phyloP scores from a whole-genome alignment of 2,797 vertebrate species.

The Macropodus opercularis region DNA sequence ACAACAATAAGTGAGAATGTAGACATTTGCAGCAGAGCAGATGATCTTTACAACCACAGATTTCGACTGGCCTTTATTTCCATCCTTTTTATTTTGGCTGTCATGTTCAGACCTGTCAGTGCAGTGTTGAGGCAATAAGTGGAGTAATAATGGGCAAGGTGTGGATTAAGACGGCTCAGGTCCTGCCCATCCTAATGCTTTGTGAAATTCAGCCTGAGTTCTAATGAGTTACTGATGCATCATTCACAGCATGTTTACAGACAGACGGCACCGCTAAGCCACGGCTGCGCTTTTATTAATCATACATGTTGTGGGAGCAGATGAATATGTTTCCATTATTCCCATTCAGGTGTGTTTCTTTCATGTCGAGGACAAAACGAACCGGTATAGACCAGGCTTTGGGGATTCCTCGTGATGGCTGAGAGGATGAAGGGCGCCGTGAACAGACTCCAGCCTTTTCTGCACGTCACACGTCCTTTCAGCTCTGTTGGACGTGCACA shows the following conservation, averaged over 20 bases:
- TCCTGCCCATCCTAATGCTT: conserved; percentile 50
- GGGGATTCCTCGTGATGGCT: conserved; percentile 52
- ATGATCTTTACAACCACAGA: neutral
- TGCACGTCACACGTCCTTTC: conserved; percentile 49
- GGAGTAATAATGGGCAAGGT: conserved; percentile 42
- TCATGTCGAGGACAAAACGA: conserved; percentile 55
- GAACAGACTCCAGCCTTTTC: conserved; percentile 63
- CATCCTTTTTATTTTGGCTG: conserved; percentile 20
- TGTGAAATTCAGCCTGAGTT: conserved; percentile 40
- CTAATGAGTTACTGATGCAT: conserved; percentile 50
- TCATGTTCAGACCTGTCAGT: conserved; percentile 69
- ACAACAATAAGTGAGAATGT: neutral
- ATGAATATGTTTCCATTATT: conserved; percentile 48
- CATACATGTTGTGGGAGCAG: conserved; percentile 33
- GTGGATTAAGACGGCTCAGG: conserved; percentile 23
- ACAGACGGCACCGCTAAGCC: conserved; percentile 37
- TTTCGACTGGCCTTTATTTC: conserved; percentile 5
- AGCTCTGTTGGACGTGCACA: conserved; percentile 19
- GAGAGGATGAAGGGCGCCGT: conserved; percentile 60
- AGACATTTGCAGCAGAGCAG: neutral
- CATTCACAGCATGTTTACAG: conserved; percentile 40
- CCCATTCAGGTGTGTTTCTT: conserved; percentile 40
- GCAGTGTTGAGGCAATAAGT: conserved; percentile 41
- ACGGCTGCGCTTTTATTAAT: conserved; percentile 46
- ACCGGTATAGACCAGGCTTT: conserved; percentile 45